Conservation (phyloP, 2,797 vertebrate genomes). For the Melanotaenia maccullochi region DNA sequence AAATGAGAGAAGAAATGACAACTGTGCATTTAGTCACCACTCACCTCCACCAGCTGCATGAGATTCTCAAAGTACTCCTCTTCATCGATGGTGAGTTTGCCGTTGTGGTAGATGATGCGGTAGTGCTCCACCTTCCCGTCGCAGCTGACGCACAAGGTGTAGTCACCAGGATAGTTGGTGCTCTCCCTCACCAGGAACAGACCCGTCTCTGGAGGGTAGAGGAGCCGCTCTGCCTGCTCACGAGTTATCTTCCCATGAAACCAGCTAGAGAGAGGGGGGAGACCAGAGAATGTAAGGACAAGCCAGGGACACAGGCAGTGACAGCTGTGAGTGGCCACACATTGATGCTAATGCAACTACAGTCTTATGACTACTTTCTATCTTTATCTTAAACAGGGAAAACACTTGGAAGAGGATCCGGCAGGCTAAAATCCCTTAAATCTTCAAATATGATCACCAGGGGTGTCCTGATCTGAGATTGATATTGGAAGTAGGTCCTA, state of each 20-base stretch:
- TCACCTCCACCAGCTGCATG: conserved; percentile 99
- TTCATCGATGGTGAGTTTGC: conserved; percentile 97
- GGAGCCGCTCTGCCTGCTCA: conserved; percentile 93
- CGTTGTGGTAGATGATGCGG: conserved; percentile 96
- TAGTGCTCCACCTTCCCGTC: conserved; percentile 99
- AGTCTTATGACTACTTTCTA: neutral
- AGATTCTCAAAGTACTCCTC: conserved; percentile 98
- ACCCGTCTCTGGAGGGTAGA: conserved; percentile 93
- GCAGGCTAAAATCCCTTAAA: neutral
- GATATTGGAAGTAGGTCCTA: too few species aligned
- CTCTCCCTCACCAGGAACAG: conserved; percentile 96
- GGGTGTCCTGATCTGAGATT: too few species aligned
- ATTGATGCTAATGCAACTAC: neutral
- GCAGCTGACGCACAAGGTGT: conserved; percentile 97
- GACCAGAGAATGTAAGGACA: neutral
- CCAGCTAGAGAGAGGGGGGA: conserved; percentile 83
- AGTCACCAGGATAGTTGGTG: conserved; percentile 98
- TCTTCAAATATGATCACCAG: neutral
- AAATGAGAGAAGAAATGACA: neutral
- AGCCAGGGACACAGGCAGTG: neutral
- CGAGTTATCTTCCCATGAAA: conserved; percentile 98
- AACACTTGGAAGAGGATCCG: neutral
- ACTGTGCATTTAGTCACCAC: conserved; percentile 22
- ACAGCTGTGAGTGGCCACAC: accelerated
- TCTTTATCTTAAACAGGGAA: neutral